These are phyloP conservation scores for Dolichotis patagonum DNA, from an alignment of 2,113 vertebrate species.

Conservation along the genomic window DNA sequence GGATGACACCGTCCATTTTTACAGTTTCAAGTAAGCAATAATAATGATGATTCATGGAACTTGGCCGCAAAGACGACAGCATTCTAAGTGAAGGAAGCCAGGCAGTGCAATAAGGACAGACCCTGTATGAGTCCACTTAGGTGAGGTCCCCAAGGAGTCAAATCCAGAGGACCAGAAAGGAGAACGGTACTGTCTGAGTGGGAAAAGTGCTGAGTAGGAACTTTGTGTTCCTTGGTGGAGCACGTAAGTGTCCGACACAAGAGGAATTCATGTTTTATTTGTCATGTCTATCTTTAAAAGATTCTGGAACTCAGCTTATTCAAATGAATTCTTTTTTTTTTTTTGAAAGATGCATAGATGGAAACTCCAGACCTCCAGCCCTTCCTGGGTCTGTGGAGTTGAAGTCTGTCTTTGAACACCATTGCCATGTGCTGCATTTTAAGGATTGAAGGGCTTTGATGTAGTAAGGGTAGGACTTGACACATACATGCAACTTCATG, in stretches of 20 bases:
- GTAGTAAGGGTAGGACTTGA: background rate
- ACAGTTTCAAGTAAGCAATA: background rate
- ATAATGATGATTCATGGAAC: background rate
- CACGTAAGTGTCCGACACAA: background rate
- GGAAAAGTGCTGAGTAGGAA: background rate
- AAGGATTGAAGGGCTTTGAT: background rate
- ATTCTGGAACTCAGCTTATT: background rate
- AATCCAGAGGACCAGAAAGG: background rate
- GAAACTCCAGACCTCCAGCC: too few relatives aligned
- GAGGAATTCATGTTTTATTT: background rate
- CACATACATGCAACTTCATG: fast-evolving
- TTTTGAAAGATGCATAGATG: background rate
- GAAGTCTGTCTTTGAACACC: fast-evolving
- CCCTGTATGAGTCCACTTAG: fast-evolving
- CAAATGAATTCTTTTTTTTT: background rate
- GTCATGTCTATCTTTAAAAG: background rate
- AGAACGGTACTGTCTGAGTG: fast-evolving
- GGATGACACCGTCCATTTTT: too few relatives aligned
- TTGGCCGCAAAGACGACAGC: background rate
- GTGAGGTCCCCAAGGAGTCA: fast-evolving
- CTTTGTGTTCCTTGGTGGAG: background rate
- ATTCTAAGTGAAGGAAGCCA: too few relatives aligned
- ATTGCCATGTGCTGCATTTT: background rate
- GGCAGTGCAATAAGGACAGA: background rate
- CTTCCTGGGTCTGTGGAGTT: too few relatives aligned